phyloP scores from a whole-genome alignment of 1,140 invertebrate genomes.

The Pachyrhynchus sulphureomaculatus region DNA sequence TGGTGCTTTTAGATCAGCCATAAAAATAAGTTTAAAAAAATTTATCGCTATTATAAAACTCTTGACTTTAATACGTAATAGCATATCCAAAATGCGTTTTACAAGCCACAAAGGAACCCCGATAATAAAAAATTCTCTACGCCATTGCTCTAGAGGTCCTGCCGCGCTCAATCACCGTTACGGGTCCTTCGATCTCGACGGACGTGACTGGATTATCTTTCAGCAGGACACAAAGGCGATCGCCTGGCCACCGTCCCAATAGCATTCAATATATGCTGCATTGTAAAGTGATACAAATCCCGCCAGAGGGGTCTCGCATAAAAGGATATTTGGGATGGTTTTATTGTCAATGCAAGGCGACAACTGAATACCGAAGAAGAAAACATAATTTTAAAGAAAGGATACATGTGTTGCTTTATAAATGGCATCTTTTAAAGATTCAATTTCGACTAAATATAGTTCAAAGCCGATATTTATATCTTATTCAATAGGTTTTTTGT shows the following conservation, averaged over 20 bases:
- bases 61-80: too few species aligned
- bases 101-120: too few species aligned
- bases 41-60: too few species aligned
- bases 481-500: background rate
- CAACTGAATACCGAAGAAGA: background rate
- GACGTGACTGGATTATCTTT: background rate
- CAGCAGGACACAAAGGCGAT: constrained; percentile 11
- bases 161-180: constrained; percentile 3
- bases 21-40: too few species aligned
- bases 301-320: constrained; percentile 4
- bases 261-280: constrained; percentile 11
- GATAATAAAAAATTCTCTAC: too few species aligned
- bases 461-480: too few species aligned
- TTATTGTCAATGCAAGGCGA: constrained; percentile 6
- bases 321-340: constrained; percentile 13
- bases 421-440: background rate
- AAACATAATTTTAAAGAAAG: constrained; percentile 14
- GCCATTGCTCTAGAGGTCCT: background rate
- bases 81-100: too few species aligned
- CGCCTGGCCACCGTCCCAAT: constrained; percentile 7
- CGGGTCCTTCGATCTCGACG: background rate
- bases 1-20: too few species aligned
- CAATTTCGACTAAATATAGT: too few species aligned
- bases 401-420: constrained; percentile 14
- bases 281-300: constrained; percentile 20